Percentiles rank a stretch among this genome's conserved stretches.
Conservation (phyloP, 2,888 invertebrate genomes). For the Agriotes lineatus region DNA sequence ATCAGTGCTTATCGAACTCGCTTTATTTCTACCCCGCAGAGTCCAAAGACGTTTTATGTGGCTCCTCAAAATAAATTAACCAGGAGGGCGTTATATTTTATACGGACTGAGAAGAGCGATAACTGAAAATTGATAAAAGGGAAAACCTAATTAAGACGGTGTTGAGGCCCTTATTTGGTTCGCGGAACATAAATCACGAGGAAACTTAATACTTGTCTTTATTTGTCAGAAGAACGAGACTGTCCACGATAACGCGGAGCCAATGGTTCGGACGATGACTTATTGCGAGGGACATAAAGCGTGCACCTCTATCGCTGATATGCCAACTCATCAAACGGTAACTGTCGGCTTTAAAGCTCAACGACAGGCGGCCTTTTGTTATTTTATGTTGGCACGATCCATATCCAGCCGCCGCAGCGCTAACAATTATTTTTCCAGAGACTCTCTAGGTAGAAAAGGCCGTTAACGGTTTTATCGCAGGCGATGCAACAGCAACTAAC, state of each 20-base stretch:
- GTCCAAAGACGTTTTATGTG: slow-evolving; percentile 35
- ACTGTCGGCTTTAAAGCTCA: slow-evolving; percentile 44
- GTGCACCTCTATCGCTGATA: slow-evolving; percentile 46
- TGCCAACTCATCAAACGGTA: slow-evolving; percentile 51
- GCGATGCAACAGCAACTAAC: background rate
- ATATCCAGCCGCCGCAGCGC: slow-evolving; percentile 41
- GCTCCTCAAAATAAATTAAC: slow-evolving; percentile 35
- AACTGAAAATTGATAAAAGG: slow-evolving; percentile 12
- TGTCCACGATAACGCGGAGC: slow-evolving; percentile 26
- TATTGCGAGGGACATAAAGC: slow-evolving; percentile 50
- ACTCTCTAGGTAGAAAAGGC: slow-evolving; percentile 23
- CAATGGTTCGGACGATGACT: slow-evolving; percentile 48
- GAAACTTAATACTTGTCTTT: slow-evolving; percentile 24
- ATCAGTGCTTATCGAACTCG: slow-evolving; percentile 34
- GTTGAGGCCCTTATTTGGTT: background rate
- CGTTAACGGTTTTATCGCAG: slow-evolving; percentile 20
- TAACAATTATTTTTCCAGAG: slow-evolving; percentile 51
- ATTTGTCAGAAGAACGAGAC: slow-evolving; percentile 27
- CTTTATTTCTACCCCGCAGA: slow-evolving; percentile 32
- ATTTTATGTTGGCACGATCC: slow-evolving; percentile 48
- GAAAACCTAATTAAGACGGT: slow-evolving; percentile 8
- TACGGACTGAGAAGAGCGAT: slow-evolving; percentile 17
- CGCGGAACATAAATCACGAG: slow-evolving; percentile 7
- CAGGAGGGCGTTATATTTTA: slow-evolving; percentile 24
- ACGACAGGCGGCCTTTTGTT: slow-evolving; percentile 45